Base-by-base conservation (phyloP, 2,113 vertebrate species). In the Proteles cristata region DNA sequence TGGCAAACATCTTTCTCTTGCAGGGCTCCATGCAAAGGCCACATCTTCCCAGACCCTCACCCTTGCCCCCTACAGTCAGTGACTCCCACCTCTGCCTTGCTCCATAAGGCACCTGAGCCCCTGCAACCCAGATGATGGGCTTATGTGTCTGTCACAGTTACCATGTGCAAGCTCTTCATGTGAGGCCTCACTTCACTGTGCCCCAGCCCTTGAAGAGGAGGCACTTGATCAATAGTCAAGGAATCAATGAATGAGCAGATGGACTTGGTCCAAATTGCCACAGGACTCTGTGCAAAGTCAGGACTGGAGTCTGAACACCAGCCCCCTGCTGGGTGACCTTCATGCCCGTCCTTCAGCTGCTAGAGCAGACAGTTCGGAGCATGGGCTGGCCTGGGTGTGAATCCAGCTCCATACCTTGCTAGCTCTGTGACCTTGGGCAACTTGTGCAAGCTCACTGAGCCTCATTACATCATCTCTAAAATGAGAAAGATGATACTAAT, bases 391-490 rank as follows among this genome's bases (percentile, higher is more conserved):
- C 86, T 73, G 93, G 33, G 90, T 98, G 92, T 83, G 82, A 76
- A 76, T 87, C 48, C 33, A 48, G 81, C 61, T 39, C 80, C 26
- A 8, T 0, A 17, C 33, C 90, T 88, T 80, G 23, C 84, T 28
- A 11, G 19, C 35, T 93, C 68, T 17, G 58, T 71, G 96, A 94
- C 94, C 97, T 97, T 97, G 97, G 89, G 28, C 16, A 17, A 33
- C 58, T 21, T 17, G 39, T 8, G 23, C 50, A 31, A 88, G 65
- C 39, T 93, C 80, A n/a, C n/a, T 0, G 1, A 58, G 63, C 35
- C 88, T 94, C 80, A 88, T 96, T 71, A 97, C 96, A 35, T 98
- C 97, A 97, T 88, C 94, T 92, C 93, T 93, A 93, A 88, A 92
- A 96, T 25, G 84, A 97, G 96, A 95, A 96, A 90, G 80, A 74